Evolutionary conservation across 2,888 invertebrate species (phyloP).

Genomic region (Nineta flava): DNA sequence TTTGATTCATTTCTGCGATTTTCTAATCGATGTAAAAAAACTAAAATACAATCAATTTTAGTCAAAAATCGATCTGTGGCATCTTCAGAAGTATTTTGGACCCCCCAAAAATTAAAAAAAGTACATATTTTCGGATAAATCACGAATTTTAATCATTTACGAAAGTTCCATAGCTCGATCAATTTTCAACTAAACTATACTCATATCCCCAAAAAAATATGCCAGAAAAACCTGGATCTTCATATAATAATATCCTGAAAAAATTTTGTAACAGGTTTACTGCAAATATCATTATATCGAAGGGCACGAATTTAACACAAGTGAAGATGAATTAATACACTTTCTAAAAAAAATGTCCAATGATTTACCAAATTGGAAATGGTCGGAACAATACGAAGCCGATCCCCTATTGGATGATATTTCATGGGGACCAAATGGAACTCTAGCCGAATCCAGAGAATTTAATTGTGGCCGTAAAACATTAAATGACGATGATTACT

Average conservation of each 20-base stretch:
- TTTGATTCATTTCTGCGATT: too few relatives aligned
- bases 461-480: conserved; percentile 45
- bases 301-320: conserved; percentile 54
- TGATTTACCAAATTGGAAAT: conserved; percentile 37
- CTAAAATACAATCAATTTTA: too few relatives aligned
- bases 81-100: too few relatives aligned
- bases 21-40: too few relatives aligned
- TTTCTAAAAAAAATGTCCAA: conserved; percentile 51
- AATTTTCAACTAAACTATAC: too few relatives aligned
- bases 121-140: too few relatives aligned
- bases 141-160: too few relatives aligned
- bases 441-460: not conserved
- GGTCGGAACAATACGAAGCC: conserved; percentile 42
- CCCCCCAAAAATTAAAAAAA: too few relatives aligned
- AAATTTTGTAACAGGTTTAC: conserved; percentile 47
- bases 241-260: not conserved
- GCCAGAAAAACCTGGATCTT: too few relatives aligned
- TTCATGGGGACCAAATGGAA: conserved; percentile 3
- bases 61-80: too few relatives aligned
- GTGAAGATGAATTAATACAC: conserved; percentile 58
- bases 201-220: too few relatives aligned
- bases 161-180: too few relatives aligned
- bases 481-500: conserved; percentile 53
- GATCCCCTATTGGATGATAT: conserved; percentile 13
- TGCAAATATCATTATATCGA: conserved; percentile 75